Base-by-base conservation (phyloP, 2,797 vertebrate species). In the Urosaurus nigricauda region DNA sequence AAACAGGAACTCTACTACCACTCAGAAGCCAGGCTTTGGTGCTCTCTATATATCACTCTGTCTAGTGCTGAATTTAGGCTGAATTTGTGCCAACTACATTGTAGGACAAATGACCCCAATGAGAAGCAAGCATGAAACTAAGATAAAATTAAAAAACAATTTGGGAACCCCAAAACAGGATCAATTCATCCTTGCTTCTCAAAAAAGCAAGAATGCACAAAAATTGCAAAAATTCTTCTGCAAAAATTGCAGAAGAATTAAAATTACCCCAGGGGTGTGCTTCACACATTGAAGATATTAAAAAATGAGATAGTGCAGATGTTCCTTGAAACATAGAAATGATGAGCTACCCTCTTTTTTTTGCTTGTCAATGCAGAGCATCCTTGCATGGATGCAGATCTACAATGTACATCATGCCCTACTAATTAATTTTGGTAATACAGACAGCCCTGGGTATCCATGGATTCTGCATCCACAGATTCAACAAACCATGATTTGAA, bases 201-300 rank as follows among this genome's bases (percentile, higher is more conserved):
- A 3, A 43, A 63, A 43, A n/a, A 53, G 43, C 65, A 84, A 84
- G 32, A 83, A n/a, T n/a, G n/a, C n/a, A n/a, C n/a, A n/a, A n/a
- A n/a, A n/a, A n/a, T n/a, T n/a, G n/a, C n/a, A n/a, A n/a, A n/a
- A n/a, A n/a, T n/a, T n/a, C n/a, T n/a, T n/a, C n/a, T n/a, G n/a
- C n/a, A 71, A 40, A 81, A 71, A 21, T 90, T 13, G 83, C 88
- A 43, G 89, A 51, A 83, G 5, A 87, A 88, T 43, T 83, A 88
- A 5, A 79, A 0, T 9, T 11, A 68, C 87, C 21, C 0, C 19
- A 3, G 88, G 56, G 74, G 1, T 60, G 19, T 60, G 7, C 47
- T 51, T 51, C 7, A 51, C 58, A 40, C 37, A 75, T 5, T 71
- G 17, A 71, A 13, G n/a, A 71, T 71, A 17, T 12, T 29, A 71